Evolutionary conservation across 2,113 vertebrate genomes (phyloP), one percentile per base, ranked within the genome.

Genomic region (Megaceryle maxima): DNA sequence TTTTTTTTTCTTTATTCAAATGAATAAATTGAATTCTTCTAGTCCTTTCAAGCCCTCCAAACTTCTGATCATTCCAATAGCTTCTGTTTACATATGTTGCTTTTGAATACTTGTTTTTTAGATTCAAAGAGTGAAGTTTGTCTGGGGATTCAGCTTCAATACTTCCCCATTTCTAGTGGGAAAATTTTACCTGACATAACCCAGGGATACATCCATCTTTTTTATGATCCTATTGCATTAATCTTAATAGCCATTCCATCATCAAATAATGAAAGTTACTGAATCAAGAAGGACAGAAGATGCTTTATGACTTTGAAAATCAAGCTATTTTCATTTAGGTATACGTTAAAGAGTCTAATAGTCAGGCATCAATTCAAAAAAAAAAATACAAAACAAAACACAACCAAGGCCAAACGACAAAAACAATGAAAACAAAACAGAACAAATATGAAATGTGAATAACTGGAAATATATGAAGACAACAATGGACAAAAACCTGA

Each of bases 211-310:
- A 77, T 86, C 46, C 66, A 46, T 86, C 72, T 86, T 70, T 85
- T 93, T 90, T 81, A 88, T 74, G 50, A 88, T 67, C 31, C 44
- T 16, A 63, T 92, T 80, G 63, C 25, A 50, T 69, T 88, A n/a
- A 70, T 64, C 18, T 90, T 92, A 66, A 80, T 76, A 91, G 39
- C 64, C 33, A 83, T 48, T 86, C 74, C 33, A 77, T 29, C 20
- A 68, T 74, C 76, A 95, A 93, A 88, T 81, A 92, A 93, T 50
- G 90, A 96, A 87, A 96, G 64, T 43, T 91, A 74, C 60, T 92
- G 64, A 89, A 89, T 95, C 66, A 91, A 92, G 53, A 18, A 91
- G 7, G 35, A 21, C 16, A 83, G 46, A 88, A 87, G n/a, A 79
- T 74, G 37, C 4, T 92, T 91, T 89, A 81, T 75, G 67, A 91